These are phyloP conservation scores for Stegodyphus dumicola DNA, from an alignment of 1,140 invertebrate species.

Conservation along the genomic window DNA sequence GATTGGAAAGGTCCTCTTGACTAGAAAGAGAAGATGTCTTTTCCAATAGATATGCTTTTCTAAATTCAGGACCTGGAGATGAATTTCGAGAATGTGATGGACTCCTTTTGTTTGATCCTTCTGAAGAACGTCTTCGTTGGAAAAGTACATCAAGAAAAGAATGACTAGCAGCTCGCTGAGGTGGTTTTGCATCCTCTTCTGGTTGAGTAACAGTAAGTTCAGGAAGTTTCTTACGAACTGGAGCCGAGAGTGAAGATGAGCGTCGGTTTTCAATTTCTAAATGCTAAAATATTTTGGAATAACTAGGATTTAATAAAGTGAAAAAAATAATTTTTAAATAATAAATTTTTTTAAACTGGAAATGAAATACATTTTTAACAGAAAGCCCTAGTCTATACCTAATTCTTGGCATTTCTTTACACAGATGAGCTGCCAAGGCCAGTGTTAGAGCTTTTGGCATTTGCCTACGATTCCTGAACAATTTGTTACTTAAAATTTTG, in stretches of 20 bases:
- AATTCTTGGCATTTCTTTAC: no score
- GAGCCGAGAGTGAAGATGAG: slow-evolving; percentile 40
- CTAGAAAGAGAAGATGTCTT: slow-evolving; percentile 35
- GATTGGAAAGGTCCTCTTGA: slow-evolving; percentile 28
- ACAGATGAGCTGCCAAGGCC: no score
- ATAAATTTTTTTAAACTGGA: no score
- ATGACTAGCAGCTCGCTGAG: slow-evolving; percentile 39
- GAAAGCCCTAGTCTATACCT: no score
- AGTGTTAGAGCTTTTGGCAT: no score
- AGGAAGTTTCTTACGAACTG: slow-evolving; percentile 36
- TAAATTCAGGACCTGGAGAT: slow-evolving; percentile 5
- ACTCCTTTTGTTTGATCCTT: slow-evolving; percentile 35
- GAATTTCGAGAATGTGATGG: slow-evolving; percentile 15
- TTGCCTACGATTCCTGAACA: no score
- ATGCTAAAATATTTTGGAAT: slow-evolving; percentile 4
- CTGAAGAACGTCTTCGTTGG: slow-evolving; percentile 35
- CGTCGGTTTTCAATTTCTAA: slow-evolving; percentile 44
- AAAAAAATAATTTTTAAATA: no score
- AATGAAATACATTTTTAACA: no score
- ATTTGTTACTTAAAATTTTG: no score
- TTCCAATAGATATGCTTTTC: slow-evolving; percentile 24
- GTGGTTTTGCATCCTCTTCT: slow-evolving; percentile 23
- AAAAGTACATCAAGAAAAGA: slow-evolving; percentile 36
- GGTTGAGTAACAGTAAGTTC: slow-evolving; percentile 43
- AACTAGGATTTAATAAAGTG: no score